These are phyloP conservation scores for Holcopasites calliopsidis DNA, from an alignment of 1,140 invertebrate species.

Conservation along the genomic window DNA sequence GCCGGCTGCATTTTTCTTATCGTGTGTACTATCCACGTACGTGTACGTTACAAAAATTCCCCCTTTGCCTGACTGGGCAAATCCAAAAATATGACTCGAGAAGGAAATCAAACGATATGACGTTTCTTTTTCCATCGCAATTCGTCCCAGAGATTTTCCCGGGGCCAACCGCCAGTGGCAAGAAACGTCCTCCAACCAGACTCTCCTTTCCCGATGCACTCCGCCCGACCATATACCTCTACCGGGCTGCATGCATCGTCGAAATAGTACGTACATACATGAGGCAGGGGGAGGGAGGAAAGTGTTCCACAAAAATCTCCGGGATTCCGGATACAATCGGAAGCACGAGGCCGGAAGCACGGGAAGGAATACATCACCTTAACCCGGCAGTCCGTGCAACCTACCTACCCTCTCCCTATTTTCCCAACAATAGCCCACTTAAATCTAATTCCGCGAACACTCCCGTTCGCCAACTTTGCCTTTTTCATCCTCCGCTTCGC, in stretches of 20 bases:
- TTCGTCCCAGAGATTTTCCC: conserved; percentile 46
- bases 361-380: conserved; percentile 61
- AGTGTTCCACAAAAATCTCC: conserved; percentile 41
- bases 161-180: conserved; percentile 46
- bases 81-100: conserved; percentile 45
- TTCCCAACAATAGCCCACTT: conserved; percentile 60
- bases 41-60: background rate
- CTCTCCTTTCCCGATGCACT: conserved; percentile 31
- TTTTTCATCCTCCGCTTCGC: background rate
- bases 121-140: conserved; percentile 32
- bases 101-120: conserved; percentile 39
- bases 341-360: conserved; percentile 38
- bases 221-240: conserved; percentile 7
- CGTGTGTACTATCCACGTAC: background rate
- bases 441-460: conserved; percentile 67
- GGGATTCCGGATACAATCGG: conserved; percentile 41
- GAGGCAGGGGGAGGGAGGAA: conserved; percentile 22
- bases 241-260: background rate
- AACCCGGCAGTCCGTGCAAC: conserved; percentile 23
- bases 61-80: conserved; percentile 11
- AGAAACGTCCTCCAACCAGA: conserved; percentile 36
- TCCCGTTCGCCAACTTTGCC: conserved; percentile 38
- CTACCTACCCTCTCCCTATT: conserved; percentile 42
- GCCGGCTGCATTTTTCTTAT: conserved; percentile 20
- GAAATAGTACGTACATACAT: conserved; percentile 2